Evolutionary conservation across 2,113 vertebrate species (phyloP), one percentile per base, ranked within the genome.

Genomic region (Naja naja): DNA sequence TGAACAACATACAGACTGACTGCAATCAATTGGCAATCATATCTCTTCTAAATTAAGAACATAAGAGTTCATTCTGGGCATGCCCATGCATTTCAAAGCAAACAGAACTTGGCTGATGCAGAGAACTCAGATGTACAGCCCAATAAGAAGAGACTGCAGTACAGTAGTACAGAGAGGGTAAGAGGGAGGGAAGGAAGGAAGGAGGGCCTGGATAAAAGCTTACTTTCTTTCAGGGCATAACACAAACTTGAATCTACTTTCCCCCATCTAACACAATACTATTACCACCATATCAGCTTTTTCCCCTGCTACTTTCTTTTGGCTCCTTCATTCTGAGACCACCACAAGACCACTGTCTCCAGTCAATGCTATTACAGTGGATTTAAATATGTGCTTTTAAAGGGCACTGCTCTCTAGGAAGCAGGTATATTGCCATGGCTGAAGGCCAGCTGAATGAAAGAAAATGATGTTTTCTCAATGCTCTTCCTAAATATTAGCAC

Each of bases 11-110:
- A 47, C 89, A 93, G 69, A 55, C 27, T 91, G 94, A 93, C 53
- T 0, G 85, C n/a, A 93, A 55, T 58, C 94, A 94, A 91, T 11
- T 91, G 11, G 58, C 88, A 94, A 49, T 54, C 27, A 20, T 74
- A 94, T 39, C 8, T 4, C 90, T 93, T 89, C 88, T 85, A 89
- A 89, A 91, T 89, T 86, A 92, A 89, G 74, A 93, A 89, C 34
- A 91, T 25, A 22, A 58, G 18, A 89, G 8, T 86, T 58, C 92
- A 64, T 56, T 94, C 96, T 94, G 93, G 90, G 64, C 0, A 0
- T 53, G 6, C 8, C 43, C 53, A 52, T 85, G 92, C 87, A 93
- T 39, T 12, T 90, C 47, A 91, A 58, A 27, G 89, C 95, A 93
- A n/a, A 47, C 58, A 89, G 89, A 94, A 85, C 3, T 58, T 89